Conservation (phyloP, 2,888 invertebrate genomes). For the Drosophila fungiperda region DNA sequence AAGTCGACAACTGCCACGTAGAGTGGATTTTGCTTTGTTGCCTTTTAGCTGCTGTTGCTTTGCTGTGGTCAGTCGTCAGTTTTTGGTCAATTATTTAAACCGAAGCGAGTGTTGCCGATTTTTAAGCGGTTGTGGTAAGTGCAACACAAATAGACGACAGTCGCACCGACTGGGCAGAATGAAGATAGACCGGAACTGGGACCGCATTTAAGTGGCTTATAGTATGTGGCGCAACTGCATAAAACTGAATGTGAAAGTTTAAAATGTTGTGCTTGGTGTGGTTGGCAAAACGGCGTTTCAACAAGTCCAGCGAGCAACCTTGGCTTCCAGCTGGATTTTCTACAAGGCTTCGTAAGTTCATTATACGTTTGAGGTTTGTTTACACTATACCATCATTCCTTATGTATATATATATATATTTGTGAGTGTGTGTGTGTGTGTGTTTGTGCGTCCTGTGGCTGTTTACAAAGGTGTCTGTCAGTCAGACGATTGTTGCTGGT, state of each 20-base stretch:
- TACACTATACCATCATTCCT: conserved; percentile 38
- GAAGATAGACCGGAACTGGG: conserved; percentile 21
- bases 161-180: not conserved
- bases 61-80: conserved; percentile 52
- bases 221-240: conserved; percentile 45
- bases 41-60: conserved; percentile 55
- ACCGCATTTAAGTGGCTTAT: conserved; percentile 60
- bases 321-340: not conserved
- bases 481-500: conserved; percentile 44
- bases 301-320: conserved; percentile 48
- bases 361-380: conserved; percentile 60
- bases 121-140: conserved; percentile 59
- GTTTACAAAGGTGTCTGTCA: conserved; percentile 75
- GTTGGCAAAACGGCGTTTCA: conserved; percentile 44
- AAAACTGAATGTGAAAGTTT: conserved; percentile 48
- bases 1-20: not conserved
- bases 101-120: conserved; percentile 42
- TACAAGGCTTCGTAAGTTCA: conserved; percentile 47
- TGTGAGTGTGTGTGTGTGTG: conserved; percentile 19
- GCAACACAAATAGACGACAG: conserved; percentile 24
- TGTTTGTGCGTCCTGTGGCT: conserved; percentile 41
- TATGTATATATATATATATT: not conserved
- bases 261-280: conserved; percentile 63
- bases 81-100: conserved; percentile 76
- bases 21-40: conserved; percentile 32